These are phyloP conservation scores for Champsocephalus gunnari DNA, from an alignment of 2,797 vertebrate species.

Conservation along the genomic window DNA sequence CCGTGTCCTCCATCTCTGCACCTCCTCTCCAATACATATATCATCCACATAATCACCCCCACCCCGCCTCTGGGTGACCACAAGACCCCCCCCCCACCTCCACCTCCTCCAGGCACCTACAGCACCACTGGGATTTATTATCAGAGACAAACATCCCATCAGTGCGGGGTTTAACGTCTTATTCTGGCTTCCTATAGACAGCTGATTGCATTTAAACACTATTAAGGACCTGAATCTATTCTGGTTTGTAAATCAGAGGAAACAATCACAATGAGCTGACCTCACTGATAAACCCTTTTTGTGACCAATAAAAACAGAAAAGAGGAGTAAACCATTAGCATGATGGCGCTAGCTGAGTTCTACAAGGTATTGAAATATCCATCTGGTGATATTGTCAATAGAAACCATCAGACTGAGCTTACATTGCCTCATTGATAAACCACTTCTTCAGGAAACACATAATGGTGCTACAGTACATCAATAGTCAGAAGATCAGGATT, in stretches of 20 bases:
- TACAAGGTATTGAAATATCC: too few species aligned
- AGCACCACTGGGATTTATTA: slow-evolving; percentile 27
- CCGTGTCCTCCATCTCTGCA: slow-evolving; percentile 55
- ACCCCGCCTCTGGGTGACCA: slow-evolving; percentile 37
- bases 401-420: background rate
- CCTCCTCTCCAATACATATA: slow-evolving; percentile 38
- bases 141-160: background rate
- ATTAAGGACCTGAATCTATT: background rate
- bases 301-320: background rate
- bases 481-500: too few species aligned
- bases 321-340: background rate
- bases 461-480: too few species aligned
- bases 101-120: background rate
- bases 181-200: background rate
- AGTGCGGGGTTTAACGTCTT: background rate
- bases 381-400: background rate
- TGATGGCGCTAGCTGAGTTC: background rate
- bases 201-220: background rate
- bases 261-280: background rate
- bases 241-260: background rate
- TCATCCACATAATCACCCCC: slow-evolving; percentile 46
- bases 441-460: background rate
- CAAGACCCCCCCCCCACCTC: background rate
- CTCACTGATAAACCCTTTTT: background rate
- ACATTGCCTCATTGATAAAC: background rate